Evolutionary conservation across 1,140 invertebrate species (phyloP), one percentile per base, ranked within the genome.

Genomic region (Penaeus japonicus): DNA sequence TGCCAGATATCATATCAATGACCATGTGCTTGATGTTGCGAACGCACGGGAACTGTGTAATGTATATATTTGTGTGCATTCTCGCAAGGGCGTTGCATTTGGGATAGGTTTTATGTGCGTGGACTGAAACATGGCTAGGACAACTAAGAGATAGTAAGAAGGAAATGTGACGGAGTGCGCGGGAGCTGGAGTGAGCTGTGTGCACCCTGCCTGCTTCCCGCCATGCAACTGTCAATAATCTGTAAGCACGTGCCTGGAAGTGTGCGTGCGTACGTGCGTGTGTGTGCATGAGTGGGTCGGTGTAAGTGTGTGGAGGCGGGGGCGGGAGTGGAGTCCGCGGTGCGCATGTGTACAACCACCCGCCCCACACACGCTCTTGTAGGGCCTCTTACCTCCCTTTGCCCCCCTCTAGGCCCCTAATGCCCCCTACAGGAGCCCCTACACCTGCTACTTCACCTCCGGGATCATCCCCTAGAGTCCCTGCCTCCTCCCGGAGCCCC

Each of bases 171-270:
- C 15, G 65, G 39, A 30, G 70, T 47, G 39, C 35, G 59, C 39
- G 83, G 65, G 83, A 75, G 83, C 65, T 84, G 83, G 39, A 73
- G 78, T 80, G 78, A 80, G 65, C 59, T 87, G 35, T 87, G 85
- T 80, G 85, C 85, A 80, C 85, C 78, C 84, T 75, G 47, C 54
- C 84, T 79, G 75, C 84, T 79, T 59, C 84, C 77, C 85, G 57
- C 85, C 85, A 87, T 87, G 85, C 85, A 87, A 87, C 85, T 87
- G 85, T 87, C 85, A 87, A 87, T 81, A 86, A 79, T 86, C 75
- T 86, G 77, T 81, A 81, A 87, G 85, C 85, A 87, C 85, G 85
- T 87, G 85, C 85, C 85, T 87, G 85, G 85, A 78, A 87, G 85
- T 87, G 85, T 87, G 84, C 75, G 85, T 47, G 47, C 47, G 47